These are phyloP conservation scores for Euzetes globulus DNA, from an alignment of 2,888 invertebrate genomes.

Conservation along the genomic window DNA sequence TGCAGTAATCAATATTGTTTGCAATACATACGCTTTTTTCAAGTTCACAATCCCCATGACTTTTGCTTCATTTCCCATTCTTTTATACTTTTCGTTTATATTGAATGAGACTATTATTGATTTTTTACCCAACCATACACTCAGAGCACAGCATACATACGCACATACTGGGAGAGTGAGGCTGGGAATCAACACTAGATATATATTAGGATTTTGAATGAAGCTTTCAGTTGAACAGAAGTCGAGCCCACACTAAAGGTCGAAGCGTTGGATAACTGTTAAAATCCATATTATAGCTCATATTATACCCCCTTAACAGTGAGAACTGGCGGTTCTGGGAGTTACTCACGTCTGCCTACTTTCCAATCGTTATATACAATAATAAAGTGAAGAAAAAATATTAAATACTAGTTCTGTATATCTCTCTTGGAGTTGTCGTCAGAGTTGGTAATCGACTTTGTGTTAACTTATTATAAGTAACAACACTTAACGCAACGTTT, in stretches of 20 bases:
- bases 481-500: slow-evolving; percentile 22
- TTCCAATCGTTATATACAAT: neutral
- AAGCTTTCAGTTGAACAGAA: slow-evolving; percentile 20
- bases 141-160: neutral
- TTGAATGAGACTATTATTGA: slow-evolving; percentile 31
- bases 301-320: slow-evolving; percentile 3
- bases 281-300: slow-evolving; percentile 7
- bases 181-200: slow-evolving; percentile 9
- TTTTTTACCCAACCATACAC: slow-evolving; percentile 27
- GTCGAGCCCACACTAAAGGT: neutral
- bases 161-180: neutral
- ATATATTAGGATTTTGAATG: slow-evolving; percentile 20
- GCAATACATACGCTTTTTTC: slow-evolving; percentile 11
- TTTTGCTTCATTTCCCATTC: slow-evolving; percentile 16
- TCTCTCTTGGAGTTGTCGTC: neutral
- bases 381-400: neutral
- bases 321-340: neutral
- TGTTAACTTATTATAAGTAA: slow-evolving; percentile 26
- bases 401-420: slow-evolving; percentile 16
- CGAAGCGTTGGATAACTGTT: neutral
- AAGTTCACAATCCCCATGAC: slow-evolving; percentile 29
- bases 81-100: slow-evolving; percentile 18
- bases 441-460: slow-evolving; percentile 17
- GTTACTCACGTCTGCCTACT: slow-evolving; percentile 4
- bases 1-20: slow-evolving; percentile 14